phyloP scores from a whole-genome alignment of 1,140 invertebrate species.

The Coenobita brevimanus region DNA sequence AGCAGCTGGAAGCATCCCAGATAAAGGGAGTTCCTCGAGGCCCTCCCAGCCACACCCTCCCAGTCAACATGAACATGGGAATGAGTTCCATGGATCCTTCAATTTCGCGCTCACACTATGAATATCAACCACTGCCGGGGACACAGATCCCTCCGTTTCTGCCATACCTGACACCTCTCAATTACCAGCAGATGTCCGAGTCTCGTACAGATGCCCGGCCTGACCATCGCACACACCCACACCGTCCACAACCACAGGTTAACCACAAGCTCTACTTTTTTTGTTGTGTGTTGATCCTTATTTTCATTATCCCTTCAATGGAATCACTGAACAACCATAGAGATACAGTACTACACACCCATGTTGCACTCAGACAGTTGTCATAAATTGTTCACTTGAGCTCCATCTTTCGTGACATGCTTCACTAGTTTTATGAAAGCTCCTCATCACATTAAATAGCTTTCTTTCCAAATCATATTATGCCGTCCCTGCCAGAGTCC shows the following conservation, averaged over 20 bases:
- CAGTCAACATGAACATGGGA: constrained; percentile 41
- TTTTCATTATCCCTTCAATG: too few species aligned
- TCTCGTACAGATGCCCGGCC: constrained; percentile 17
- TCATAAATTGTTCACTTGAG: too few species aligned
- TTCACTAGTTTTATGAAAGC: too few species aligned
- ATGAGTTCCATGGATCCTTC: constrained; percentile 39
- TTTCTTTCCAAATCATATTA: too few species aligned
- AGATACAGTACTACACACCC: too few species aligned
- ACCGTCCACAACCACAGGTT: constrained; percentile 3
- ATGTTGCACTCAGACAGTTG: too few species aligned
- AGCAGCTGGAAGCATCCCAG: constrained; percentile 35
- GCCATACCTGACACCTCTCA: constrained; percentile 37
- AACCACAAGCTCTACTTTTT: background rate
- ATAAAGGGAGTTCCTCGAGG: constrained; percentile 18
- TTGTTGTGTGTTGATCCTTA: background rate
- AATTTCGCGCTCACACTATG: constrained; percentile 45
- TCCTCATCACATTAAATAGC: too few species aligned
- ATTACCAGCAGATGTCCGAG: constrained; percentile 47
- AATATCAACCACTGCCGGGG: constrained; percentile 44
- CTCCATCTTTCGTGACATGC: too few species aligned
- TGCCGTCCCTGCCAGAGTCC: too few species aligned
- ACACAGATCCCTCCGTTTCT: constrained; percentile 49
- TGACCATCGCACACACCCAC: constrained; percentile 15
- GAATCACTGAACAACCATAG: too few species aligned
- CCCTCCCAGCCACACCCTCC: constrained; percentile 13